phyloP scores from a whole-genome alignment of 1,140 invertebrate species.

The Platyura marginata region DNA sequence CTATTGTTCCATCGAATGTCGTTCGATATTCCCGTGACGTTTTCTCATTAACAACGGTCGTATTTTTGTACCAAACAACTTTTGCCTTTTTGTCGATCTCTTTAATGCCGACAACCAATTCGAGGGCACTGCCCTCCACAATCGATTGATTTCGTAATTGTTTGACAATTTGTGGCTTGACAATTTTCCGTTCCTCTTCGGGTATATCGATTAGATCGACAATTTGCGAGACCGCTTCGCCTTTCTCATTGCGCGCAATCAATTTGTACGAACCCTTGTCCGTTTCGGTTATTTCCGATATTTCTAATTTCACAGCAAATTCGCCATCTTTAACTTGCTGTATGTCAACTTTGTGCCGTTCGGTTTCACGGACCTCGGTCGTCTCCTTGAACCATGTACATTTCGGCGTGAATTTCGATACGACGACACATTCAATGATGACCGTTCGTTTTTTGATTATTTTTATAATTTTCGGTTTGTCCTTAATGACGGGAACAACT shows the following conservation, averaged over 20 bases:
- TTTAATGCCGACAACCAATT: constrained; percentile 54
- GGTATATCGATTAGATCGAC: constrained; percentile 72
- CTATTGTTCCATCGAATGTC: constrained; percentile 72
- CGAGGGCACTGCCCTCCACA: constrained; percentile 56
- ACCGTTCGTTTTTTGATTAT: constrained; percentile 79
- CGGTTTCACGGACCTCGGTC: constrained; percentile 52
- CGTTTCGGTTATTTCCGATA: constrained; percentile 50
- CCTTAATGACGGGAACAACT: constrained; percentile 87
- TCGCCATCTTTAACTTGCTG: constrained; percentile 31
- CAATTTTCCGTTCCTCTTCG: constrained; percentile 28
- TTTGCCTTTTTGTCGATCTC: constrained; percentile 55
- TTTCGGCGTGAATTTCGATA: constrained; percentile 71
- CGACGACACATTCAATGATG: constrained; percentile 75
- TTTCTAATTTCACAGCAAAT: constrained; percentile 73
- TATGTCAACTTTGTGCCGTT: constrained; percentile 15
- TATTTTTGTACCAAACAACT: constrained; percentile 69
- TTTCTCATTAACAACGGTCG: constrained; percentile 47
- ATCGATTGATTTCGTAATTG: constrained; percentile 47
- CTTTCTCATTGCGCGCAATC: constrained; percentile 83
- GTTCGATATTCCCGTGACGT: constrained; percentile 49
- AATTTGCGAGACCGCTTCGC: constrained; percentile 75
- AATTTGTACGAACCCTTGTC: constrained; percentile 84
- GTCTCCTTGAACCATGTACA: constrained; percentile 81
- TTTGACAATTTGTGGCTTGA: constrained; percentile 48
- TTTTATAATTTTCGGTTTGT: constrained; percentile 75